phyloP scores from a whole-genome alignment of 2,113 vertebrate species.

The Rhabdornis inornatus region DNA sequence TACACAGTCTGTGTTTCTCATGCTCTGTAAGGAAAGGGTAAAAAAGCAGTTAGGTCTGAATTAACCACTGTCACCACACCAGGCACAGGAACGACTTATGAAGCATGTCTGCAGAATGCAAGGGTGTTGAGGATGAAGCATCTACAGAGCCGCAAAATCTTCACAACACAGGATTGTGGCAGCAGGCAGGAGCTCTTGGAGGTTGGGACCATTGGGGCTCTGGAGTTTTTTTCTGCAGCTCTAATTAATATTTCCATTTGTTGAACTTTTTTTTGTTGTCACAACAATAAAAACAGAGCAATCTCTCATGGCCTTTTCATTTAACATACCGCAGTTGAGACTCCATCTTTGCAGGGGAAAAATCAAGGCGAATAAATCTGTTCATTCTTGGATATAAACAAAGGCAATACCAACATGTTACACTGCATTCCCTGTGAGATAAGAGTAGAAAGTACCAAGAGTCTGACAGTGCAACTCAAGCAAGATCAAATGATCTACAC shows the following conservation, averaged over 20 bases:
- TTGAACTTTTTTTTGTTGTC: neutral
- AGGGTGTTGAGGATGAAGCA: neutral
- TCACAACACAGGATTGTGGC: neutral
- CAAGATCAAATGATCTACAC: neutral
- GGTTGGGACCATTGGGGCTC: neutral
- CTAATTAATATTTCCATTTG: neutral
- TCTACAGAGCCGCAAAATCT: neutral
- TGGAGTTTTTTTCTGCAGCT: neutral
- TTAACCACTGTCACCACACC: neutral
- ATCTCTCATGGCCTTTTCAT: neutral
- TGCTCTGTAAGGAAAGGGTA: conserved; percentile 78
- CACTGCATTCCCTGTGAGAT: neutral
- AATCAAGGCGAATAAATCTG: neutral
- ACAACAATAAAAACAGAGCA: neutral
- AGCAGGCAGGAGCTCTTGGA: neutral
- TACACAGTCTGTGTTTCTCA: conserved; percentile 91
- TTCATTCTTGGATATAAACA: neutral
- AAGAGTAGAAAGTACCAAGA: neutral
- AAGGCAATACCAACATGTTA: neutral
- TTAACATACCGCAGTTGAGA: neutral
- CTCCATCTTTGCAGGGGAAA: neutral
- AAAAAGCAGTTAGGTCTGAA: neutral
- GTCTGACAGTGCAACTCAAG: neutral
- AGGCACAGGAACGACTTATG: neutral
- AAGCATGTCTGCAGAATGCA: neutral